Evolutionary conservation across 2,797 vertebrate species (phyloP).

Genomic region (Sebastes miniatus): DNA sequence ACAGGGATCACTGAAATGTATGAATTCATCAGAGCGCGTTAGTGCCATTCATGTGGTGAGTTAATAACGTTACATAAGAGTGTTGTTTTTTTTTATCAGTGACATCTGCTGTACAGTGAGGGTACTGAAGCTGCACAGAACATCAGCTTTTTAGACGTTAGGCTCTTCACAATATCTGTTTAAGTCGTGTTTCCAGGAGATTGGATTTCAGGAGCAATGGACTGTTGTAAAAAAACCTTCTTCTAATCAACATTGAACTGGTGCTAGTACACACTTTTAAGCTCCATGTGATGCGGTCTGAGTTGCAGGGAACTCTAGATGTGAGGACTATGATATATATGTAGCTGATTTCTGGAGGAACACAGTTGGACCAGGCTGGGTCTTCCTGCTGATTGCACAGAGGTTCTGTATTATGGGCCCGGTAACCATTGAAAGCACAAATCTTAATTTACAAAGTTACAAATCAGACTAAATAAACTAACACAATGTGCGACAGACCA

Average conservation of each 20-base stretch:
- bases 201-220: background rate
- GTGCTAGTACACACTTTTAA: background rate
- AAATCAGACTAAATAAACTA: background rate
- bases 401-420: too few relatives aligned
- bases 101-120: slow-evolving; percentile 5
- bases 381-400: too few relatives aligned
- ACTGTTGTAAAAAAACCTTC: background rate
- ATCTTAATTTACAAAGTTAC: too few relatives aligned
- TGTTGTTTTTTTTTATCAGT: background rate
- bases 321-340: too few relatives aligned
- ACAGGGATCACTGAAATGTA: background rate
- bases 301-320: background rate
- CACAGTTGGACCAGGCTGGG: too few relatives aligned
- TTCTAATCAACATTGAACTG: background rate
- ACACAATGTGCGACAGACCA: background rate
- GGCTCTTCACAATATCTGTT: background rate
- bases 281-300: background rate
- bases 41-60: slow-evolving; percentile 4
- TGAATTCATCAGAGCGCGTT: background rate
- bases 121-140: background rate
- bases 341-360: too few relatives aligned
- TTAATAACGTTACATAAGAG: slow-evolving; percentile 36
- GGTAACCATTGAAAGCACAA: too few relatives aligned
- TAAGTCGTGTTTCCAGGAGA: background rate
- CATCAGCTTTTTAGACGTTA: background rate